These are phyloP conservation scores for Pristiophorus japonicus DNA, from an alignment of 2,113 vertebrate species.

Conservation along the genomic window DNA sequence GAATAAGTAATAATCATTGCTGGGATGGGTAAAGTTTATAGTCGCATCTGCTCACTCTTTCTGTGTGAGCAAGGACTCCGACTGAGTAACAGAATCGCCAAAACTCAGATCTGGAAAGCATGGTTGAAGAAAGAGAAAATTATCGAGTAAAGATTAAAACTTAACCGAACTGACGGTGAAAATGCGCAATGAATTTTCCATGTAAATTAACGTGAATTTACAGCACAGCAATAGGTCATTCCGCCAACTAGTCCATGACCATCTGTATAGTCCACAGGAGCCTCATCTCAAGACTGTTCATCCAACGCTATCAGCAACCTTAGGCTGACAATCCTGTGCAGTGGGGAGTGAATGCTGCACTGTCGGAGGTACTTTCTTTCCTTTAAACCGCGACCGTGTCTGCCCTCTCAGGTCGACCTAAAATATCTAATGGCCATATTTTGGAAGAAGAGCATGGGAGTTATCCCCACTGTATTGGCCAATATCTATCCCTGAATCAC, in stretches of 20 bases:
- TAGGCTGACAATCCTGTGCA: too few species aligned
- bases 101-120: background rate
- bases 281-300: background rate
- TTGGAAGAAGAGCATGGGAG: too few species aligned
- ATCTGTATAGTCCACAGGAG: accelerated
- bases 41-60: background rate
- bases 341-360: too few species aligned
- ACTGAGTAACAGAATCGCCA: background rate
- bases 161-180: background rate
- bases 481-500: too few species aligned
- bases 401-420: too few species aligned
- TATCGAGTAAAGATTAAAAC: background rate
- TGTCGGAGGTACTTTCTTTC: too few species aligned
- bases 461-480: too few species aligned
- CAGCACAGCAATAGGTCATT: background rate
- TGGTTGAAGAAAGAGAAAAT: too few species aligned
- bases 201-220: background rate
- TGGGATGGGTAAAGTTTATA: background rate
- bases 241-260: background rate
- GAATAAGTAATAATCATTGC: background rate
- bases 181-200: background rate
- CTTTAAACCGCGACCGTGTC: too few species aligned
- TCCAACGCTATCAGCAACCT: background rate
- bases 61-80: background rate
- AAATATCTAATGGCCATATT: too few species aligned